Evolutionary conservation across 2,113 vertebrate species (phyloP), one percentile per base, ranked within the genome.

Genomic region (Brachionichthys hirsutus): DNA sequence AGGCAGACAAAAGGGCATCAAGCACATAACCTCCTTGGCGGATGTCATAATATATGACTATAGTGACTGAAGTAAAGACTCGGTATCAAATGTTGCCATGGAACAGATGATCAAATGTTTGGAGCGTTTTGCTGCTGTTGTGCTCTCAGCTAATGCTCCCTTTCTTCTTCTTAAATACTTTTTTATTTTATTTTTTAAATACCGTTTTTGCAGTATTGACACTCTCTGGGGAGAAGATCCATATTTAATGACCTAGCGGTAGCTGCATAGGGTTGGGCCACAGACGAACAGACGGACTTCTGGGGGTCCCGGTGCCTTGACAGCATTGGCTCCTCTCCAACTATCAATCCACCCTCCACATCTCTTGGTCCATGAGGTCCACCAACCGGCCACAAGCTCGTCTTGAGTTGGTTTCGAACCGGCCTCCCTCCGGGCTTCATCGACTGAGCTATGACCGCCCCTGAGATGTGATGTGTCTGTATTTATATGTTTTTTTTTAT

Each of bases 211-310:
- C 58, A 65, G 64, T 78, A 75, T 60, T 53, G 43, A 48, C 16
- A 35, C 30, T 54, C 72, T 73, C 73, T 30, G 14, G 70, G 62
- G 75, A 75, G 50, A 45, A 5, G 62, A 81, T 77, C 76, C 62
- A 83, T 82, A 59, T 83, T 86, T 80, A 75, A 83, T 83, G 75
- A 72, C 73, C 73, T 42, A 49, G 55, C 66, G 56, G 65, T 24
- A 48, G 47, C 41, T 77, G 58, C 64, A 56, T 78, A 67, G 64
- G 87, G 84, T 80, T 79, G 62, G 65, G 77, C 67, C 77, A 71
- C 59, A 47, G 55, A 46, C 50, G 65, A 75, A 70, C 22, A 63
- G 59, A 60, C 48, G 58, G 61, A 54, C n/a, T n/a, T n/a, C n/a
- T n/a, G n/a, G n/a, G n/a, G n/a, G n/a, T n/a, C n/a, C n/a, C n/a